Conservation (phyloP, 2,888 invertebrate species). For the Sclerodermus sp. region DNA sequence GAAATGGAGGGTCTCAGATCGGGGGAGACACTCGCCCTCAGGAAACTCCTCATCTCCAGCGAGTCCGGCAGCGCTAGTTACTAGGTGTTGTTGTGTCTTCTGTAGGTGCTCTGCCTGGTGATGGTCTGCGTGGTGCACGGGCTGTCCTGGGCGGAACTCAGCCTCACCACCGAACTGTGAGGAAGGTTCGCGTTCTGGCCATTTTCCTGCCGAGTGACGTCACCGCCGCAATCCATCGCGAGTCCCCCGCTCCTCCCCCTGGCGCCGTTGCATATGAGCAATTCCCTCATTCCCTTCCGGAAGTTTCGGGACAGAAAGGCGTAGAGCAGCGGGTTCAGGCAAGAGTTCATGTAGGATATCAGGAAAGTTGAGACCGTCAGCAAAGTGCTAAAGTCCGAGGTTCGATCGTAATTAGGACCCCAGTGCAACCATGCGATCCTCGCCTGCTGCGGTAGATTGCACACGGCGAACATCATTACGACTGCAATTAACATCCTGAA, state of each 20-base stretch:
- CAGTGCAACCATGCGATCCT: constrained; percentile 87
- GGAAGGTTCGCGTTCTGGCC: constrained; percentile 25
- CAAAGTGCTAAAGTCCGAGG: constrained; percentile 69
- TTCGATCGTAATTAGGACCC: constrained; percentile 50
- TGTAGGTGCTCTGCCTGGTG: constrained; percentile 27
- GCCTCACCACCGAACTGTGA: constrained; percentile 37
- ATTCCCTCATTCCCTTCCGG: constrained; percentile 81
- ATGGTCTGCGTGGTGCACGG: constrained; percentile 33
- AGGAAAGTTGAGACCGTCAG: constrained; percentile 86
- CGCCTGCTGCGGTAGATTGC: constrained; percentile 87
- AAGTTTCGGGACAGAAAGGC: constrained; percentile 84
- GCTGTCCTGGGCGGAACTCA: constrained; percentile 39
- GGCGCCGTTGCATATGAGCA: constrained; percentile 65
- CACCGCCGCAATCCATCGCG: constrained; percentile 38
- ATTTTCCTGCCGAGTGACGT: constrained; percentile 34
- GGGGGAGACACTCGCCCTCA: too few species aligned
- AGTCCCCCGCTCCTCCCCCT: constrained; percentile 31
- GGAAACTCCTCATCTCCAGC: background rate
- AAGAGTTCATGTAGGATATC: constrained; percentile 87
- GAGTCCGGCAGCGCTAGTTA: background rate
- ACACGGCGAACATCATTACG: constrained; percentile 84
- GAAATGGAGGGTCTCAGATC: too few species aligned
- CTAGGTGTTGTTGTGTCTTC: constrained; percentile 4
- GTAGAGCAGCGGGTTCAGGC: constrained; percentile 86
- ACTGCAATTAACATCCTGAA: constrained; percentile 82